Percentiles rank a stretch among this genome's conserved stretches.
Evolutionary conservation across 2,888 invertebrate species (phyloP).

Genomic region (Orchesella flavescens): DNA sequence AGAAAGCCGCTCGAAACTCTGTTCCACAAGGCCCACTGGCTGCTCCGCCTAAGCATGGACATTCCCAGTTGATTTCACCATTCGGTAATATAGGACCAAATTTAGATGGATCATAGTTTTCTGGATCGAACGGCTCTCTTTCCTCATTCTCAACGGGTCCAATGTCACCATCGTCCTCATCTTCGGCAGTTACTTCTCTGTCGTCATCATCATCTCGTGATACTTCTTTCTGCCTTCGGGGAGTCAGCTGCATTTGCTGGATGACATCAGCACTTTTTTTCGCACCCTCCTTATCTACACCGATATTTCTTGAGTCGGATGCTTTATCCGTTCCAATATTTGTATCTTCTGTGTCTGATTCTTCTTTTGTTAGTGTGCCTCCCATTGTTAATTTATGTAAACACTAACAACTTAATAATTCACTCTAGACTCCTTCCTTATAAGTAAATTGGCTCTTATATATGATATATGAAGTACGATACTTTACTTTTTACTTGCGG

Average conservation of each 20-base stretch:
- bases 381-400: slow-evolving; percentile 55
- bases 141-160: slow-evolving; percentile 45
- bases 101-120: slow-evolving; percentile 80
- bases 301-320: background rate
- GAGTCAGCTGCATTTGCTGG: slow-evolving; percentile 38
- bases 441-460: background rate
- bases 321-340: background rate
- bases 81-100: slow-evolving; percentile 87
- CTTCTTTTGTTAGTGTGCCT: slow-evolving; percentile 64
- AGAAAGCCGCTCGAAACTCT: slow-evolving; percentile 93
- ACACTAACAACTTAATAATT: background rate
- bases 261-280: slow-evolving; percentile 21
- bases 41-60: slow-evolving; percentile 98
- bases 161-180: slow-evolving; percentile 18
- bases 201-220: slow-evolving; percentile 15
- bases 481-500: background rate
- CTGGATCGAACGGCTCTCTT: slow-evolving; percentile 75
- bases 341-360: background rate
- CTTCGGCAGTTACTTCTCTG: slow-evolving; percentile 18
- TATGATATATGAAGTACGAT: too few species aligned
- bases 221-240: slow-evolving; percentile 37
- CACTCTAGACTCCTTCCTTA: background rate
- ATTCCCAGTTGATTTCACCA: slow-evolving; percentile 96
- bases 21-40: slow-evolving; percentile 96
- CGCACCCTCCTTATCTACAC: background rate